Evolutionary conservation across 2,888 invertebrate species (phyloP).

Genomic region (Archips xylosteana): DNA sequence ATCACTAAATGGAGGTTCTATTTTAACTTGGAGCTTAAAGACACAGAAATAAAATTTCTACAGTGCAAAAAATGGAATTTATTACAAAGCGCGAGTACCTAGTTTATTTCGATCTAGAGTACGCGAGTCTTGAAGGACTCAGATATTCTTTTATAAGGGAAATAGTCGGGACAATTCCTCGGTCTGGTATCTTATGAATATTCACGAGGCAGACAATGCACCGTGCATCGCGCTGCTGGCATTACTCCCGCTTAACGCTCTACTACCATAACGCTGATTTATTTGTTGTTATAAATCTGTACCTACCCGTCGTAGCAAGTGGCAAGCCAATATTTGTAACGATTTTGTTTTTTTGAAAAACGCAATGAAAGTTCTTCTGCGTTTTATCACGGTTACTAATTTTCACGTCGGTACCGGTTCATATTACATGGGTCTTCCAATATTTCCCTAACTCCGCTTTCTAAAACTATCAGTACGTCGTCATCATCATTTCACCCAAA

Average conservation of each 20-base stretch:
- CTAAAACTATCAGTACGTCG: no score
- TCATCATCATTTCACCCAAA: no score
- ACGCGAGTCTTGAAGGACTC: conserved; percentile 32
- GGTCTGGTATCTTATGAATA: conserved; percentile 53
- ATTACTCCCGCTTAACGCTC: conserved; percentile 42
- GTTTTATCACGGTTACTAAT: no score
- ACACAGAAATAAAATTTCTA: conserved; percentile 25
- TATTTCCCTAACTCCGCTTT: no score
- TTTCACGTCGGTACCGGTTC: no score
- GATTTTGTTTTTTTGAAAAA: background rate
- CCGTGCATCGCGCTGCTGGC: conserved; percentile 26
- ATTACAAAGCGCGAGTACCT: conserved; percentile 27
- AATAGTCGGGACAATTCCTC: conserved; percentile 51
- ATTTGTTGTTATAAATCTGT: conserved; percentile 2
- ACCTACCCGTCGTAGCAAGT: background rate
- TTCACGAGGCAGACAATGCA: conserved; percentile 47
- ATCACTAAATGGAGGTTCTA: background rate
- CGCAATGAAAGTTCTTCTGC: no score
- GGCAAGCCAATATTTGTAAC: background rate
- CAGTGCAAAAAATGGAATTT: conserved; percentile 27
- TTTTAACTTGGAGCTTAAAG: background rate
- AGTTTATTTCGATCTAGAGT: conserved; percentile 40
- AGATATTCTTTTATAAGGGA: conserved; percentile 50
- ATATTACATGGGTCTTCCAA: no score
- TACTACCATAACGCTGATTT: conserved; percentile 26